Base-by-base conservation (phyloP, 2,888 invertebrate genomes). In the Caenorhabditis sp. region DNA sequence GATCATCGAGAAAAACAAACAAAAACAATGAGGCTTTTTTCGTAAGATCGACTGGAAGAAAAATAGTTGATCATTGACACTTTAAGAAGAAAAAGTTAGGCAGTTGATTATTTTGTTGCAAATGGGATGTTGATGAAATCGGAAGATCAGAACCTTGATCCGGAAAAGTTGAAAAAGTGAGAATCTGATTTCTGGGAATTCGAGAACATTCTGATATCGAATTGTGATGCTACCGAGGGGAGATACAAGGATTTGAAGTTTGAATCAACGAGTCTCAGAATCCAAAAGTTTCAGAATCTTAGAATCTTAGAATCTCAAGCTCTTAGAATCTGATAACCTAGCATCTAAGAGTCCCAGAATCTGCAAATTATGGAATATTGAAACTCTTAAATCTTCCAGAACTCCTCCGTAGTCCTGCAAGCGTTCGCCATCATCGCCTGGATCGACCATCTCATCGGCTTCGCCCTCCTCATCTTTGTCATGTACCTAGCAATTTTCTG, bases 401-500 rank as follows among this genome's bases (percentile, higher is more conserved):
- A 76, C 58, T 35, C 56, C 19, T 59, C 70, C 19, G 59, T 73
- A 6, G 69, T 84, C 24, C 80, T 84, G 1, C 80, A 84, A 84
- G 26, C 41, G 1, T 84, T 80, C 41, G 84, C 80, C 3, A 80
- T 84, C 41, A 49, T 73, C 19, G 84, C 84, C 6, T 84, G 75
- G 76, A 47, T 84, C 26, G 84, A 84, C 49, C 70, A 84, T 68
- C 41, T 74, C 51, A 58, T 84, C 56, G 35, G 69, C 0, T 84
- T 80, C 51, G 59, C 76, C 22, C 84, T 84, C 10, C 80, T 84
- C 51, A 63, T 84, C 8, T 84, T 84, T 26, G 80, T 84, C 26
- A 69, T 76, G 72, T 80, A 66, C 58, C 68, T 84, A 14, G 76
- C 84, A 7, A 73, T 84, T 31, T 84, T 75, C 73, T 84, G 84